Base-by-base conservation (phyloP, 2,113 vertebrate species). In the Symphodus melops region DNA sequence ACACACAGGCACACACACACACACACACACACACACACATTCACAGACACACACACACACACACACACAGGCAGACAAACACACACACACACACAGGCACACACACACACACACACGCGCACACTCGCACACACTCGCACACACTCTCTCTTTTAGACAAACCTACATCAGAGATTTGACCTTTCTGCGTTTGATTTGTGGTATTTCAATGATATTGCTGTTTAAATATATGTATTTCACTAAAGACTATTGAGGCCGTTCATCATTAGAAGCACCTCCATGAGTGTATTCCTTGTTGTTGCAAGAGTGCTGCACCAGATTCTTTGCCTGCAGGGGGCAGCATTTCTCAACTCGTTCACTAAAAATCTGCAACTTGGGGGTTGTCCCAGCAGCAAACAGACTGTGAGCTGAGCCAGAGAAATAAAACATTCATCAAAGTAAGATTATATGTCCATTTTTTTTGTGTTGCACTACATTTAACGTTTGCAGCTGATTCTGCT, bases 271-370 rank as follows among this genome's bases (percentile, higher is more conserved):
- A 41, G 11, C 44, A 46, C 44, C 5, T 42, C 41, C 44, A 17
- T 16, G 44, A 46, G 3, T 49, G 19, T n/a, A 8, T 41, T 17
- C 2, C 7, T n/a, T 21, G 37, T 21, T 8, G 3, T 23, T 46
- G 17, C 10, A 41, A 28, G 1, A 37, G 10, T 5, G 8, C 28
- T 56, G 17, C 46, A 65, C 14, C 4, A 41, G 21, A 46, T 4
- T 20, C 20, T 44, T 16, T 11, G 21, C 76, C 89, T 69, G 49
- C 61, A 88, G 89, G 64, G 79, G 84, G 86, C 82, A 63, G 79
- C 41, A 20, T 61, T 69, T 72, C 56, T 44, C 54, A 62, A 67
- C 46, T 41, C 9, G 33, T 55, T 7, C 1, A 53, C 14, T 13
- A 25, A 19, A 23, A 56, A 23, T 39, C n/a, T 57, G 58, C n/a